Conservation (phyloP, 2,888 invertebrate species). For the Podabrus alpinus region DNA sequence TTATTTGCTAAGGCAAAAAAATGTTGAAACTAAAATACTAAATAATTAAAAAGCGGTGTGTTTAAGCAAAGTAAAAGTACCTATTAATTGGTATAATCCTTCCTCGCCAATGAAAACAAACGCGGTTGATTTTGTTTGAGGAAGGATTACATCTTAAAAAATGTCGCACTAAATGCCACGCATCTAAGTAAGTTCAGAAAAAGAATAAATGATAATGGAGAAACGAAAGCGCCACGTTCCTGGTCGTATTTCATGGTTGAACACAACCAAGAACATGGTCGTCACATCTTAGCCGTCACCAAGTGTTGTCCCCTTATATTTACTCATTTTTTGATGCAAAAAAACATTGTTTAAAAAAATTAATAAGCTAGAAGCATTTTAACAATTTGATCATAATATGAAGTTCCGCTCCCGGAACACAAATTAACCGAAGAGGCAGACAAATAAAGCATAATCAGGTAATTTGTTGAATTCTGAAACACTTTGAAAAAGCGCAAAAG, state of each 20-base stretch:
- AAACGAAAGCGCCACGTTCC: neutral
- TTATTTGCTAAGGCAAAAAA: neutral
- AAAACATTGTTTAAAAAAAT: neutral
- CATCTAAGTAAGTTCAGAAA: neutral
- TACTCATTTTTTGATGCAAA: neutral
- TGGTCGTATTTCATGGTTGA: neutral
- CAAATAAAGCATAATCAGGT: neutral
- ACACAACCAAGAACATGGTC: neutral
- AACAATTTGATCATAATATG: neutral
- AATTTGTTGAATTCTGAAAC: neutral
- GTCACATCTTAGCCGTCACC: neutral
- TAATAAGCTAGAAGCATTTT: neutral
- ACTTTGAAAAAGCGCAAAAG: constrained; percentile 4
- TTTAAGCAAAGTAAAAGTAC: neutral
- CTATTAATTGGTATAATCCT: neutral
- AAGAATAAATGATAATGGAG: neutral
- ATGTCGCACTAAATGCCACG: neutral
- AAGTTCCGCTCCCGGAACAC: neutral
- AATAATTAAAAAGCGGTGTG: neutral
- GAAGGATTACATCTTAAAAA: neutral
- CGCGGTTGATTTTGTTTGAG: neutral
- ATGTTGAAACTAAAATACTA: neutral
- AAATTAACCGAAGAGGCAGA: neutral
- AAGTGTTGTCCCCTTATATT: neutral
- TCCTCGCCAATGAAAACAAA: neutral